Base-by-base conservation (phyloP, 2,113 vertebrate species). In the Oenanthe oenanthe region DNA sequence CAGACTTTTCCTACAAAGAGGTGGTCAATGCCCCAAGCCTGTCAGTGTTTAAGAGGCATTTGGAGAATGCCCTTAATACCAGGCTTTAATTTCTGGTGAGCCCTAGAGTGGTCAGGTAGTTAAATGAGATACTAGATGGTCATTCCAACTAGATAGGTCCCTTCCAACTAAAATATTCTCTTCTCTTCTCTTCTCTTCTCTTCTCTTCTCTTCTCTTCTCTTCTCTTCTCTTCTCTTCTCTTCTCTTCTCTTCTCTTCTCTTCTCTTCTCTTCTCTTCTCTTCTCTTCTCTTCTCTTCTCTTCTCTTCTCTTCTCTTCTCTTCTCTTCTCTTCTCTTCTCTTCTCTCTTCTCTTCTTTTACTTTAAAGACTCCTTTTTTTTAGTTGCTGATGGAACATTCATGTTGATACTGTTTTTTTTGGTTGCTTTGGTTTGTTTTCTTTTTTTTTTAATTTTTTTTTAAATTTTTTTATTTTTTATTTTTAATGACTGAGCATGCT, bases 401-500 rank as follows among this genome's bases (percentile, higher is more conserved):
- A 16, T 47, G 10, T 9, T 38, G 21, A 9, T 32, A 3, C 0
- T 1, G 22, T 13, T 47, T 15, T 65, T 21, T 36, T 24, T 13
- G 40, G 40, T 40, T 40, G 40, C 8, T 36, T 36, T 36, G 7
- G 7, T 36, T 36, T 36, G 34, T 36, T 36, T 36, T 7, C 8
- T 36, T 36, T 36, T 36, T 36, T 36, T 36, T 36, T 36, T 36
- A 14, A 3, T 62, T 43, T 48, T 65, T 58, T n/a, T 3, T 2
- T n/a, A n/a, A 38, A 31, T 40, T 66, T 15, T 65, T 26, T 36
- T 24, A 58, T 43, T 40, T 65, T 58, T n/a, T 3, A 2, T n/a
- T n/a, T n/a, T n/a, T n/a, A 43, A n/a, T 40, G 9, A 31, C 2
- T 17, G 70, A 47, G 0, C 2, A 32, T 36, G 7, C 2, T 61